Evolutionary conservation across 2,888 invertebrate species (phyloP).

Genomic region (Drosophila borborema): DNA sequence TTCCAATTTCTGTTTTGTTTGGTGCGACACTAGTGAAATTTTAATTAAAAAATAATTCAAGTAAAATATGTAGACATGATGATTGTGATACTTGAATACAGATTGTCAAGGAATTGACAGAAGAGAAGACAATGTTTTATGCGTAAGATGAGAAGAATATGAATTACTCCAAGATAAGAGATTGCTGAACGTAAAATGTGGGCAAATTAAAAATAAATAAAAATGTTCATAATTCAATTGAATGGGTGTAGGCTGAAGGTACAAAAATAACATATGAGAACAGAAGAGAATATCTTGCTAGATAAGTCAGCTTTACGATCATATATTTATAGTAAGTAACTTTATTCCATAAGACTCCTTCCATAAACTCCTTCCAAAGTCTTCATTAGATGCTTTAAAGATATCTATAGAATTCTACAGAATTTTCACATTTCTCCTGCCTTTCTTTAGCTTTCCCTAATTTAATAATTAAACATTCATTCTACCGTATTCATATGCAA

Average conservation of each 20-base stretch:
- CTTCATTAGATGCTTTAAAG: too few species aligned
- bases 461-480: not conserved
- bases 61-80: constrained; percentile 17
- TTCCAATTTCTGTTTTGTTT: constrained; percentile 19
- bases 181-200: not conserved
- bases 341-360: too few species aligned
- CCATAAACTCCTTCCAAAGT: too few species aligned
- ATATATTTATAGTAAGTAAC: too few species aligned
- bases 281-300: not conserved
- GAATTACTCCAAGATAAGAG: not conserved
- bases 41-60: constrained; percentile 70
- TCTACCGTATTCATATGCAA: not conserved
- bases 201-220: not conserved
- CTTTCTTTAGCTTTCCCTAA: not conserved
- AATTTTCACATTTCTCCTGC: not conserved
- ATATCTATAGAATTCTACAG: not conserved
- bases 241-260: not conserved
- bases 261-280: not conserved
- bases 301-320: not conserved
- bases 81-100: not conserved
- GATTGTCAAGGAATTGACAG: not conserved
- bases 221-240: not conserved
- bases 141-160: not conserved
- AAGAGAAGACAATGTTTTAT: not conserved
- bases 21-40: constrained; percentile 46